Percentiles rank a stretch among this genome's conserved stretches.
Conservation (phyloP, 2,888 invertebrate genomes). For the Latrodectus elegans region DNA sequence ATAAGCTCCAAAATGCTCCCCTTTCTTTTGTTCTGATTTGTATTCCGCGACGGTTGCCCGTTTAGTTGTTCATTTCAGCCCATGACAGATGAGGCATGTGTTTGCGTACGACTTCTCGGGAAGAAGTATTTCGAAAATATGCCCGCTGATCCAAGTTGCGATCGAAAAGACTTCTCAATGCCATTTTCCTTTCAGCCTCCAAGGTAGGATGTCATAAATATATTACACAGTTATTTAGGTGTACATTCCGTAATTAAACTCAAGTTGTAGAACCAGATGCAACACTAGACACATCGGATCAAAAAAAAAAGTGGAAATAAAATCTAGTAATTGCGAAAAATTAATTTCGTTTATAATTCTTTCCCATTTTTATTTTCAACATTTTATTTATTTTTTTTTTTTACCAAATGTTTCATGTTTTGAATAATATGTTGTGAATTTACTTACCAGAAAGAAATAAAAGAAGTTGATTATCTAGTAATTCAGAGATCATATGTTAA, state of each 20-base stretch:
- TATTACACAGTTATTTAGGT: conserved; percentile 1
- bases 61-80: conserved; percentile 32
- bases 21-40: conserved; percentile 17
- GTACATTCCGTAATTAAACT: neutral
- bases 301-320: neutral
- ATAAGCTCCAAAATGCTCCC: conserved; percentile 4
- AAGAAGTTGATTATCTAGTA: too few species aligned
- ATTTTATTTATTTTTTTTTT: too few species aligned
- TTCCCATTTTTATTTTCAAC: too few species aligned
- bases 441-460: too few species aligned
- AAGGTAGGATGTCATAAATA: conserved; percentile 2
- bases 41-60: conserved; percentile 32
- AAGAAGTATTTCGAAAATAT: conserved; percentile 14
- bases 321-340: too few species aligned
- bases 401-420: too few species aligned
- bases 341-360: too few species aligned
- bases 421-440: too few species aligned
- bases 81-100: conserved; percentile 35
- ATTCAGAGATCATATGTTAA: too few species aligned
- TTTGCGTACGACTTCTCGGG: conserved; percentile 18
- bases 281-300: too few species aligned
- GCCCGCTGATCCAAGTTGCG: conserved; percentile 6
- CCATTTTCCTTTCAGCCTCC: conserved; percentile 9
- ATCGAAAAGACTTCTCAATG: conserved; percentile 34
- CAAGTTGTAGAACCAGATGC: neutral